Percentiles rank a stretch among this genome's conserved stretches.
These are phyloP conservation scores for Drymonia ruficornis DNA, from an alignment of 2,888 invertebrate species.

Conservation along the genomic window DNA sequence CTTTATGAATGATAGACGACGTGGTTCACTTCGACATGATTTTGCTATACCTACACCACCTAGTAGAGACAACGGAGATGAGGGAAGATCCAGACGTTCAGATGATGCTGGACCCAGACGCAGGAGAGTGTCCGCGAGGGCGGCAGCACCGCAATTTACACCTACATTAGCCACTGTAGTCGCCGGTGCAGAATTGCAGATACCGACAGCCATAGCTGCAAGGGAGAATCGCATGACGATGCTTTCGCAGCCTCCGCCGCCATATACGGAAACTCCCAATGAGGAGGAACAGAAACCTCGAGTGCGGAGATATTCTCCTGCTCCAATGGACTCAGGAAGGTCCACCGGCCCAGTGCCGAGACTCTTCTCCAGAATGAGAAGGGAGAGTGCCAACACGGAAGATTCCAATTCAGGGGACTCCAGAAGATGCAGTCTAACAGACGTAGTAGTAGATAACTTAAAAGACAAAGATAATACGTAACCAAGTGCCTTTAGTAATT, in stretches of 20 bases:
- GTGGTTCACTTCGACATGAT: slow-evolving; percentile 70
- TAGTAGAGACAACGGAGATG: slow-evolving; percentile 53
- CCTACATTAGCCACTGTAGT: slow-evolving; percentile 78
- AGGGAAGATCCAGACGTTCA: slow-evolving; percentile 36
- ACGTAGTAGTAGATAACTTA: slow-evolving; percentile 78
- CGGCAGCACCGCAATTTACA: slow-evolving; percentile 72
- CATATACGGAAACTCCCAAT: slow-evolving; percentile 63
- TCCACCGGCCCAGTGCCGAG: slow-evolving; percentile 73
- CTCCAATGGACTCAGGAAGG: slow-evolving; percentile 63
- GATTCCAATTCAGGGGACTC: slow-evolving; percentile 49
- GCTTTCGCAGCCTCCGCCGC: slow-evolving; percentile 76
- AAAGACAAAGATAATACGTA: slow-evolving; percentile 74
- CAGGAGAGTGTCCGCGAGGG: slow-evolving; percentile 73
- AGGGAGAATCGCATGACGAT: slow-evolving; percentile 76
- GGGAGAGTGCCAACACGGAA: slow-evolving; percentile 65
- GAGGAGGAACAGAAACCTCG: slow-evolving; percentile 63
- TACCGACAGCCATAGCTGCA: slow-evolving; percentile 68
- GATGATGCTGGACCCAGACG: slow-evolving; percentile 60
- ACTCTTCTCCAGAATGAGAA: slow-evolving; percentile 73
- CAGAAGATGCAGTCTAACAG: slow-evolving; percentile 76
- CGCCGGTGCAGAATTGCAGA: slow-evolving; percentile 73
- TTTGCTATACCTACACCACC: slow-evolving; percentile 55
- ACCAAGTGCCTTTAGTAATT: slow-evolving; percentile 61
- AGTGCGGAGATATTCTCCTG: slow-evolving; percentile 73
- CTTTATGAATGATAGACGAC: slow-evolving; percentile 57